Evolutionary conservation across 30 jellyfish, hydroid and myxozoan genomes (phyloP).

Genomic region (Aurelia coerulea): DNA sequence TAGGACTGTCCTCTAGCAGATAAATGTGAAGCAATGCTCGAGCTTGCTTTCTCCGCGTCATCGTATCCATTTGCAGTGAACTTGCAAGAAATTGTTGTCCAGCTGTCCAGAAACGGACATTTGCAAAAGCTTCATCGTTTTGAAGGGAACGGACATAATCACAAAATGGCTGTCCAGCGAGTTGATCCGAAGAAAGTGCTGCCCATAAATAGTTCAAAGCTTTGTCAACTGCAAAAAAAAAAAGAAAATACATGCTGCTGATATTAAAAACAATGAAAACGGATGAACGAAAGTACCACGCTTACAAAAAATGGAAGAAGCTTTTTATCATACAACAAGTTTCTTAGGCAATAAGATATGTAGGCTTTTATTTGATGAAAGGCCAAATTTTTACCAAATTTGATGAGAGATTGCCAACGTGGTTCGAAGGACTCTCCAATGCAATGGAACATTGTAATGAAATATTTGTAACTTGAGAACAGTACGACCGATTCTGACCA

Average conservation of each 20-base stretch:
- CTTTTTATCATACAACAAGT: too few relatives aligned
- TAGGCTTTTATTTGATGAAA: too few relatives aligned
- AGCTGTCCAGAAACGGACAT: slow-evolving; percentile 85
- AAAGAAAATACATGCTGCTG: background rate
- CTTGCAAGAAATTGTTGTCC: slow-evolving; percentile 74
- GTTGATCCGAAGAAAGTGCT: slow-evolving; percentile 79
- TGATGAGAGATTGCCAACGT: too few relatives aligned
- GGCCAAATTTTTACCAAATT: too few relatives aligned
- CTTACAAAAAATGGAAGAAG: too few relatives aligned
- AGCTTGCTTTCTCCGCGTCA: slow-evolving; percentile 67
- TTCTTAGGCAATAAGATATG: too few relatives aligned
- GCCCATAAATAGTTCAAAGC: slow-evolving; percentile 59
- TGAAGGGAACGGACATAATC: slow-evolving; percentile 53
- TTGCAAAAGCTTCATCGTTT: slow-evolving; percentile 64
- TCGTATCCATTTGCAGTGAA: slow-evolving; percentile 43
- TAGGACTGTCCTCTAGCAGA: slow-evolving; percentile 55
- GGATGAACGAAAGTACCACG: too few relatives aligned
- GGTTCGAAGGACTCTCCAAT: too few relatives aligned
- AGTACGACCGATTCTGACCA: too few relatives aligned
- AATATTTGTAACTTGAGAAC: too few relatives aligned
- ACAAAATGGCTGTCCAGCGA: slow-evolving; percentile 97
- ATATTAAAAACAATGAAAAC: background rate
- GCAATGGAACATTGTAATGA: too few relatives aligned
- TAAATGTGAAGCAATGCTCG: slow-evolving; percentile 68
- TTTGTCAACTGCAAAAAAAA: slow-evolving; percentile 21